Evolutionary conservation across 2,888 invertebrate genomes (phyloP).

Genomic region (Hemistola chrysoprasaria): DNA sequence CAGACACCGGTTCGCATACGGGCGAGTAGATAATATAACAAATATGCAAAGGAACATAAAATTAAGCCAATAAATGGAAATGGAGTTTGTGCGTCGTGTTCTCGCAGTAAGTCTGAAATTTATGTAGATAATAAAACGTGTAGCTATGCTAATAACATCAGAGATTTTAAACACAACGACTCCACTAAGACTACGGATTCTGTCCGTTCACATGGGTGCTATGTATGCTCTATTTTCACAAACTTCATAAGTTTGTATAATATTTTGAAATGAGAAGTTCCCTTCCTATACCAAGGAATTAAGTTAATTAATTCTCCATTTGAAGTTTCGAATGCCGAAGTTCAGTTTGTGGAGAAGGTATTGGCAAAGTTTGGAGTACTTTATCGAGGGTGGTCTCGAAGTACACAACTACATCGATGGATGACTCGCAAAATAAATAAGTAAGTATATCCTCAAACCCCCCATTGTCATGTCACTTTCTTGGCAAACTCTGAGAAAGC

Average conservation of each 20-base stretch:
- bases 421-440: slow-evolving; percentile 20
- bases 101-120: slow-evolving; percentile 18
- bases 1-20: slow-evolving; percentile 6
- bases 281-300: too few relatives aligned
- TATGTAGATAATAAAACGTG: slow-evolving; percentile 25
- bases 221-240: slow-evolving; percentile 16
- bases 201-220: neutral
- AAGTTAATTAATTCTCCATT: slow-evolving; percentile 19
- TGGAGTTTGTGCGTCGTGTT: slow-evolving; percentile 9
- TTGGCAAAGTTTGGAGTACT: slow-evolving; percentile 53
- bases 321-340: slow-evolving; percentile 33
- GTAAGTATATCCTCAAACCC: slow-evolving; percentile 15
- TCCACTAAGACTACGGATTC: slow-evolving; percentile 6
- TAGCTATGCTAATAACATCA: slow-evolving; percentile 21
- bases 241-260: too few relatives aligned
- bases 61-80: slow-evolving; percentile 20
- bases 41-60: slow-evolving; percentile 16
- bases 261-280: too few relatives aligned
- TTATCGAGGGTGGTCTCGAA: slow-evolving; percentile 35
- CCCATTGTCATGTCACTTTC: too few relatives aligned
- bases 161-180: slow-evolving; percentile 19
- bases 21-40: slow-evolving; percentile 3
- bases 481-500: too few relatives aligned
- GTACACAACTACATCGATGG: slow-evolving; percentile 32
- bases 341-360: slow-evolving; percentile 34